Evolutionary conservation across 2,888 invertebrate genomes (phyloP), one percentile per base, ranked within the genome.

Genomic region (Chalcis sispes): DNA sequence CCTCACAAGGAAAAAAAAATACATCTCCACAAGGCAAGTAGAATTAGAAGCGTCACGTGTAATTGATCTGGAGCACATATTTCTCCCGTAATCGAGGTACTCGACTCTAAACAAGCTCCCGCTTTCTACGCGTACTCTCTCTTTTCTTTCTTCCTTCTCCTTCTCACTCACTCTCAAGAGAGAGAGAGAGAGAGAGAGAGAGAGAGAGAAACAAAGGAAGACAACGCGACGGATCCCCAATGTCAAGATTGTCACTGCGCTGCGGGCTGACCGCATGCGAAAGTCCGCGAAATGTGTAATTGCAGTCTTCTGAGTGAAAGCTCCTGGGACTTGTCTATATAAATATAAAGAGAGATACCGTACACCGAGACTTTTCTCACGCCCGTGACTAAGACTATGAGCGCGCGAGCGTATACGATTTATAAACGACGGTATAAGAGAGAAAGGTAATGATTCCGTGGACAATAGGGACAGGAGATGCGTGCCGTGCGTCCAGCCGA

Each of bases 181-280:
- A 27, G 52, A n/a, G 10, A 36, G 36, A 10, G 4, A 36, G 15
- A 46, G n/a, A 46, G 46, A 46, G 4, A 46, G 36, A 36, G n/a
- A 36, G 36, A n/a, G 10, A n/a, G 50, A 36, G 36, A 50, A 23
- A 71, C 70, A 71, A 71, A 71, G 59, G 65, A 56, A 74, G 46
- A 20, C 23, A 10, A 15, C 20, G 2, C 48, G 27, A 25, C 40
- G 15, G 40, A 61, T 29, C 27, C 32, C 71, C 80, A 79, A 80
- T 80, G 81, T 82, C 81, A 81, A 79, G 79, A 80, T 70, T 80
- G 80, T 81, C 80, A 75, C 79, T 79, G 52, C 23, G 56, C 80
- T 72, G 40, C n/a, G 56, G 74, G 61, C 70, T 77, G 75, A 73
- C 72, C 77, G 67, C 79, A 66, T n/a, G n/a, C n/a, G n/a, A n/a